Conservation (phyloP, 2,888 invertebrate species). For the Blastobasis lacticolella region DNA sequence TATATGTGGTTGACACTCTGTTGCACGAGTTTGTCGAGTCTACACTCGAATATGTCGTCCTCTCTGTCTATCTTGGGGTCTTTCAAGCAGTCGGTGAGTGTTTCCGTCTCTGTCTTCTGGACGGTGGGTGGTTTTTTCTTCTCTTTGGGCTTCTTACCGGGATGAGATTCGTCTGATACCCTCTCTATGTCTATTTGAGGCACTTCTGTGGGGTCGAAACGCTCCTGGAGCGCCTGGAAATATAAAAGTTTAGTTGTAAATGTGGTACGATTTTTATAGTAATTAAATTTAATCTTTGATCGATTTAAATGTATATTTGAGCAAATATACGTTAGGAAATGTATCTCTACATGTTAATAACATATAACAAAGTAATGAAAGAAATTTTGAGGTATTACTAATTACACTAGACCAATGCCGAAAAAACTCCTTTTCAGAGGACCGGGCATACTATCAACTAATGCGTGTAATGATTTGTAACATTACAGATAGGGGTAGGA, state of each 20-base stretch:
- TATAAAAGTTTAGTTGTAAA: constrained; percentile 1
- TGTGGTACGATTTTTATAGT: neutral
- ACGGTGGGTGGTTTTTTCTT: constrained; percentile 7
- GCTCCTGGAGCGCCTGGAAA: constrained; percentile 41
- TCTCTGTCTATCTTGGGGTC: constrained; percentile 19
- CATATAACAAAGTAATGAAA: no score
- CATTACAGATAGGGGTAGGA: no score
- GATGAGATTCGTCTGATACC: constrained; percentile 26
- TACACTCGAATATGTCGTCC: constrained; percentile 48
- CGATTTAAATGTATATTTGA: neutral
- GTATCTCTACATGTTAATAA: no score
- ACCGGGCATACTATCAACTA: no score
- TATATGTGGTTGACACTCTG: constrained; percentile 61
- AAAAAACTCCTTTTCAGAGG: no score
- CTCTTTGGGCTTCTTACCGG: constrained; percentile 17
- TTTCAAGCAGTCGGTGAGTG: constrained; percentile 27
- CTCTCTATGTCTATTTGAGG: constrained; percentile 32
- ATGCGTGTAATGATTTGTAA: no score
- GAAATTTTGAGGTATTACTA: no score
- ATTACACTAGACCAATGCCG: no score
- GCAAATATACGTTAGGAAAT: no score
- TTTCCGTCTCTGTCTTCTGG: constrained; percentile 25
- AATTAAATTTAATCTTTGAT: neutral
- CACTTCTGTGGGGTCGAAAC: constrained; percentile 40
- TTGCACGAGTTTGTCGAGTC: constrained; percentile 57